Base-by-base conservation (phyloP, 2,113 vertebrate species). In the Muntiacus reevesi region DNA sequence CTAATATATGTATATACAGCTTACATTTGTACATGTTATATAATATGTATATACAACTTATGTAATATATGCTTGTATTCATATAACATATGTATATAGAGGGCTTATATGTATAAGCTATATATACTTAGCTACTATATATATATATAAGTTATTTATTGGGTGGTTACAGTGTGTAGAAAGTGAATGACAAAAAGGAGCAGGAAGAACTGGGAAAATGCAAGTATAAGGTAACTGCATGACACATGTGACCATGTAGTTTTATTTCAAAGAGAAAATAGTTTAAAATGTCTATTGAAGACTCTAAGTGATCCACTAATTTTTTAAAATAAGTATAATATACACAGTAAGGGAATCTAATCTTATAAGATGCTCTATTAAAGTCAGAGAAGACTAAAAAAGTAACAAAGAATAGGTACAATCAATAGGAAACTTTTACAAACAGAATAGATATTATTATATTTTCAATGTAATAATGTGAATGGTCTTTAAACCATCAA, bases 241-340 rank as follows among this genome's bases (percentile, higher is more conserved):
- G 5, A 1, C 6, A 2, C 9, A 2, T 0, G 1, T 50, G 7
- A 27, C 64, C 12, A 2, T 0, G 0, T 1, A 4, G 8, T 4
- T 0, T 10, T 16, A 5, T 13, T 11, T 27, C 13, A 86, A 21
- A 28, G 23, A 21, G 17, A 43, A 8, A 13, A 33, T 3, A 12
- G 57, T 33, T 9, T 8, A 43, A 59, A 30, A 23, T 6, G 27
- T 25, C 17, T 1, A 2, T 1, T 9, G 28, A 43, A 15, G 47
- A 59, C 11, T 13, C 10, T 8, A 45, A 6, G 6, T 7, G 4
- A n/a, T 16, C 3, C 0, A 2, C 40, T 11, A 1, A 2, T 3
- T 45, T 82, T n/a, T 40, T 6, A 5, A 17, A 33, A 19, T 6
- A 10, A 83, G 7, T 19, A 17, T 50, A 14, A 45, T 8, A 25